phyloP scores from a whole-genome alignment of 2,888 invertebrate genomes.

The Eupithecia tripunctaria region DNA sequence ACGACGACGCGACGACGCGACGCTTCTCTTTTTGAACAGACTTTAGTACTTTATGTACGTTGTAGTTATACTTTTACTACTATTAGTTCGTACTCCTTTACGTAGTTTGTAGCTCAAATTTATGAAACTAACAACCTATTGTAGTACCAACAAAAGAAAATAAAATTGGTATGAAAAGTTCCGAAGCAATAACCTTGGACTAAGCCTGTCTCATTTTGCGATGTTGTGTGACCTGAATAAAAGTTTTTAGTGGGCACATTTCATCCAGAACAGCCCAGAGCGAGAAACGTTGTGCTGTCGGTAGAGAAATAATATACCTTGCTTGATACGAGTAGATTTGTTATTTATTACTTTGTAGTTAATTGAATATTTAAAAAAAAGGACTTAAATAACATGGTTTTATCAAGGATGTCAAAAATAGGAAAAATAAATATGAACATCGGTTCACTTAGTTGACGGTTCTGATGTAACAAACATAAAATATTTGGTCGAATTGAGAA shows the following conservation, averaged over 20 bases:
- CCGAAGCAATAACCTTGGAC: conserved; percentile 6
- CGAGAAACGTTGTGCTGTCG: not conserved
- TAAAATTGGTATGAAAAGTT: conserved; percentile 9
- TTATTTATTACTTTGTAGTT: no score
- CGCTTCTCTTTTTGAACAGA: no score
- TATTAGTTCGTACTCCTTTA: not conserved
- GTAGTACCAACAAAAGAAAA: conserved; percentile 8
- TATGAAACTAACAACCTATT: not conserved
- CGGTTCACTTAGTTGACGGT: no score
- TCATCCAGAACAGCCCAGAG: not conserved
- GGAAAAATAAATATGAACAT: no score
- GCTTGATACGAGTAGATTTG: not conserved
- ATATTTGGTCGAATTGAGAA: no score
- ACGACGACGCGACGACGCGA: no score
- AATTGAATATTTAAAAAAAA: no score
- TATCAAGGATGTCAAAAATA: no score
- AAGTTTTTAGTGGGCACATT: conserved; percentile 12
- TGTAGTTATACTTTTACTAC: not conserved
- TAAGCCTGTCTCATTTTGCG: conserved; percentile 13
- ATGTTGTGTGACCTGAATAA: conserved; percentile 8
- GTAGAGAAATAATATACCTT: not conserved
- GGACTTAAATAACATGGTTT: no score
- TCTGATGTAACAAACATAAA: no score
- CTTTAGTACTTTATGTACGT: no score
- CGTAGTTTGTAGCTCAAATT: not conserved